Evolutionary conservation across 1,140 invertebrate genomes (phyloP), one percentile per base, ranked within the genome.

Genomic region (Diprion similis): DNA sequence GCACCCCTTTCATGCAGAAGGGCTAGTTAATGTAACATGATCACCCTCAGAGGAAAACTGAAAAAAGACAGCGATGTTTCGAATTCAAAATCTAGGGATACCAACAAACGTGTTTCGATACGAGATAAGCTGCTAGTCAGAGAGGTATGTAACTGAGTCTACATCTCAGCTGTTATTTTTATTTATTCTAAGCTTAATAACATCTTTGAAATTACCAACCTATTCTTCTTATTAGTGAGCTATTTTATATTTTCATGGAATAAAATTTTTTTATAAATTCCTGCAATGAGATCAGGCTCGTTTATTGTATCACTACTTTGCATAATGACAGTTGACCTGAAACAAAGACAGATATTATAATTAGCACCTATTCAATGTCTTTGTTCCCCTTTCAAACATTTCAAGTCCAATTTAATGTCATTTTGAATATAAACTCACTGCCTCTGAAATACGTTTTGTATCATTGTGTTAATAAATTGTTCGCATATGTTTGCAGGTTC

Each of bases 121-220:
- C 90, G 96, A 79, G 96, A 97, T 84, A 95, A 94, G 85, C 88
- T 97, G 45, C 87, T 97, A 66, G 90, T 95, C 7, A 95, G 95
- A 90, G 96, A 96, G 88, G 92, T n/a, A n/a, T n/a, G n/a, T 92
- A 86, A 79, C 74, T 76, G 59, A 46, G 73, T 37, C 59, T 45
- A 17, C 15, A 72, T 37, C 24, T 37, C 24, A 37, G 24, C 6
- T 37, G 24, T 37, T 37, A 37, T 37, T 37, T 37, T 37, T 37
- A 37, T 37, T 6, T 37, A 37, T 37, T 37, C 24, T 37, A 37
- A 37, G 24, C 24, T 37, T 6, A 37, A 70, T 6, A 37, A 70
- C 37, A 64, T 66, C 45, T 51, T 69, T 74, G 76, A 67, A 46
- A 70, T 74, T 66, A 66, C 68, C 74, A 17, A 47, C 15, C 4